phyloP scores from a whole-genome alignment of 2,888 invertebrate species.

The Cantharis lateralis region DNA sequence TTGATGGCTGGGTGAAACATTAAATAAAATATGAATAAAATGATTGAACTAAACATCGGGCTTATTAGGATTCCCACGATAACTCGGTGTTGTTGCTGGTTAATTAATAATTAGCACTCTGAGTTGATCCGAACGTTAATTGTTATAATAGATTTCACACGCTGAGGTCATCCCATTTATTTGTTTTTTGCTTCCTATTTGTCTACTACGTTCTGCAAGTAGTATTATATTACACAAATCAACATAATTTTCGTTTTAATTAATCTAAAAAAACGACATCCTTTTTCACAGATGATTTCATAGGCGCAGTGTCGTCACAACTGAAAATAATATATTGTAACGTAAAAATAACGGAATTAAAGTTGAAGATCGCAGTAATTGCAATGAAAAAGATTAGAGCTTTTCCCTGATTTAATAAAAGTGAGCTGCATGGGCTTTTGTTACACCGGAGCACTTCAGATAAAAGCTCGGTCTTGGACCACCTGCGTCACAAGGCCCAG shows the following conservation, averaged over 20 bases:
- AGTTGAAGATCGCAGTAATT: slow-evolving; percentile 23
- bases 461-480: slow-evolving; percentile 47
- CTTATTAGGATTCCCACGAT: slow-evolving; percentile 36
- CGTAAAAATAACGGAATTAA: slow-evolving; percentile 18
- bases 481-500: slow-evolving; percentile 48
- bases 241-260: slow-evolving; percentile 30
- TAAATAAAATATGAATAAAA: neutral
- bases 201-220: slow-evolving; percentile 17
- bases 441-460: slow-evolving; percentile 42
- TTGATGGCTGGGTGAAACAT: neutral
- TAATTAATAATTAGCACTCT: slow-evolving; percentile 43
- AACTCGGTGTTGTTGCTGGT: slow-evolving; percentile 38
- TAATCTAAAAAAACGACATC: slow-evolving; percentile 22
- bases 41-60: neutral
- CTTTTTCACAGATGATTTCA: slow-evolving; percentile 29
- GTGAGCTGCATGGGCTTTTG: slow-evolving; percentile 40
- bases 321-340: slow-evolving; percentile 5
- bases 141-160: slow-evolving; percentile 41
- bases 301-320: slow-evolving; percentile 14
- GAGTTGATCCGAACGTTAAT: slow-evolving; percentile 41
- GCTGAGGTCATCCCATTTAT: slow-evolving; percentile 41
- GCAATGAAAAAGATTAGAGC: slow-evolving; percentile 47
- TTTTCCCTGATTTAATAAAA: slow-evolving; percentile 49
- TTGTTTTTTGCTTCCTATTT: slow-evolving; percentile 37
- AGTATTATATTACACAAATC: slow-evolving; percentile 28